Evolutionary conservation across 2,113 vertebrate genomes (phyloP).

Genomic region (Arizona elegans): DNA sequence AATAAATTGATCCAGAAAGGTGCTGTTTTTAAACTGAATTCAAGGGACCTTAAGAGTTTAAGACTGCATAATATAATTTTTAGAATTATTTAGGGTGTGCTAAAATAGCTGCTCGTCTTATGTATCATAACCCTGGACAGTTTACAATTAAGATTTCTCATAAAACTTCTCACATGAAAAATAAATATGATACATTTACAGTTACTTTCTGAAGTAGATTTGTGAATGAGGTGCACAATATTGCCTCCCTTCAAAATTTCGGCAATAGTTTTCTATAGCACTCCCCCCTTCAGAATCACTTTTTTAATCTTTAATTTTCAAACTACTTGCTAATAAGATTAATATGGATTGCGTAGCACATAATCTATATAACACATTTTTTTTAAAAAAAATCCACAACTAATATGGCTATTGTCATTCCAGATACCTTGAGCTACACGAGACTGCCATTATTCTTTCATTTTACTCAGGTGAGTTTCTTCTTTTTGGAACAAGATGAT

Average conservation of each 20-base stretch:
- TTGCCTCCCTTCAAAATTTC: not conserved
- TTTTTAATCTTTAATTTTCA: conserved; percentile 54
- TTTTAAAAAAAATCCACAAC: conserved; percentile 5
- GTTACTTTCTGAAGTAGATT: not conserved
- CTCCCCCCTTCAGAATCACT: conserved; percentile 1
- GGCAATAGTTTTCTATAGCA: conserved; percentile 16
- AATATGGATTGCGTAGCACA: conserved; percentile 52
- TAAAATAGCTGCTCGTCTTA: not conserved
- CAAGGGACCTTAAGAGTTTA: not conserved
- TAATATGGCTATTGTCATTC: conserved; percentile 45
- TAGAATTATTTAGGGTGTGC: not conserved
- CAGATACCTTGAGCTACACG: conserved; percentile 49
- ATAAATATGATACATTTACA: not conserved
- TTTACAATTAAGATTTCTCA: not conserved
- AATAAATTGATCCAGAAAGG: not conserved
- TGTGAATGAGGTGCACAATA: not conserved
- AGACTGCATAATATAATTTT: not conserved
- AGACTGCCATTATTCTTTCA: conserved; percentile 47
- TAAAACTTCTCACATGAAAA: not conserved
- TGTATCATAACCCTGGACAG: not conserved
- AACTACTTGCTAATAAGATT: conserved; percentile 44
- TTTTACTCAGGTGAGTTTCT: conserved; percentile 53
- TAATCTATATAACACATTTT: conserved; percentile 9
- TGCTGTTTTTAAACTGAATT: not conserved
- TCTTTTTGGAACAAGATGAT: conserved; percentile 54